Base-by-base conservation (phyloP, 2,888 invertebrate species). In the Matsumyia berberina region DNA sequence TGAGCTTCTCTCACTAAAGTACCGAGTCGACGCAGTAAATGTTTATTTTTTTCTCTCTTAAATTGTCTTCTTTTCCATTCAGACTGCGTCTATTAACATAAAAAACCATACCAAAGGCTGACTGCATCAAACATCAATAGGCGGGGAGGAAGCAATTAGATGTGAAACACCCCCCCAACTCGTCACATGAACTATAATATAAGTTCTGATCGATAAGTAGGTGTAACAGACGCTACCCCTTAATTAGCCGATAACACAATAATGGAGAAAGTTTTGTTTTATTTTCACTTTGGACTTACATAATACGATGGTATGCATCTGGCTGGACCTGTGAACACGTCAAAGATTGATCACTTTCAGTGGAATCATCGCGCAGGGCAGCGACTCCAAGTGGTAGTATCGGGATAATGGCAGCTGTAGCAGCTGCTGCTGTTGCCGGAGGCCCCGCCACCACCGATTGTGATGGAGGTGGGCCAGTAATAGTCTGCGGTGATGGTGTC, bases 401-500 rank as follows among this genome's bases (percentile, higher is more conserved):
- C 42, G 91, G 91, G 86, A 92, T 91, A 87, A 92, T 91, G 86
- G 92, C 92, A 91, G 91, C 91, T 91, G 92, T 91, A 87, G 91
- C 92, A 90, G 91, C 91, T 88, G 92, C 91, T 86, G 91, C 91
- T 89, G 91, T 91, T 91, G 91, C 91, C 88, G 91, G 91, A 87
- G 91, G 91, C 88, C 91, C 91, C 91, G 91, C 91, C 91, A 91
- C 90, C 90, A 89, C 90, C 89, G 89, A 87, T 89, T 90, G 89
- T 86, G 89, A 88, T 70, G 89, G 88, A 86, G 88, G 88, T 88
- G 90, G 88, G 88, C 88, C 89, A 87, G 87, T 87, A 86, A 89
- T 88, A 87, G 89, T 89, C 86, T 90, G 90, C 86, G 91, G 91
- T 88, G 91, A 91, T 88, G 91, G 89, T 89, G 92, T 90, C 87